Base-by-base conservation (phyloP, 1,140 invertebrate species). In the Orchesella cincta region DNA sequence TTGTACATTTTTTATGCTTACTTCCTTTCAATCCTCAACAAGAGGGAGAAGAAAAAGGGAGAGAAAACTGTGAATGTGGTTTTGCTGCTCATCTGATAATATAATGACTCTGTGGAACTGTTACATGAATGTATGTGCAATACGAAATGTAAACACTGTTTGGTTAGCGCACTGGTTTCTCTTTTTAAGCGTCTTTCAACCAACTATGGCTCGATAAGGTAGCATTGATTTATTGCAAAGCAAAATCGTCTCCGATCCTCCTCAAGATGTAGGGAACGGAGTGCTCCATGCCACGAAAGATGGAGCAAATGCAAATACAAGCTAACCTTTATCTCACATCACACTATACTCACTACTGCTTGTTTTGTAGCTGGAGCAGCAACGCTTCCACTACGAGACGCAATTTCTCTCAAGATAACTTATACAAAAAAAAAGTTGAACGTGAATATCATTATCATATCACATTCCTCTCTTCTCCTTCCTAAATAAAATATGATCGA, bases 151-250 rank as follows among this genome's bases (percentile, higher is more conserved):
- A n/a, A n/a, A n/a, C n/a, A n/a, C n/a, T n/a, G n/a, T n/a, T n/a
- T n/a, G n/a, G n/a, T n/a, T n/a, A n/a, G n/a, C n/a, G n/a, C n/a
- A n/a, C n/a, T n/a, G n/a, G n/a, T 46, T 18, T 46, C 23, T 57
- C 52, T 23, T 57, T 23, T 57, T 57, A 18, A 12, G 64, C 76
- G 23, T 23, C 8, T 67, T 33, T 39, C 39, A 78, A 34, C 26
- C 26, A 28, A 72, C 77, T n/a, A 77, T 79, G 75, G 54, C 70
- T 79, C 74, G 78, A 81, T 81, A 81, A 81, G 77, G 80, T 73
- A 79, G 51, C 80, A 79, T 81, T 81, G 80, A 81, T 81, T 81
- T 46, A 8, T 12, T 46, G 39, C 39, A 8, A 46, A 12, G 8
- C 39, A 12, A 12, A 20, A 46, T 46, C 20, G 39, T 46, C n/a